phyloP scores from a whole-genome alignment of 2,888 invertebrate species.

The Gibbula magus region DNA sequence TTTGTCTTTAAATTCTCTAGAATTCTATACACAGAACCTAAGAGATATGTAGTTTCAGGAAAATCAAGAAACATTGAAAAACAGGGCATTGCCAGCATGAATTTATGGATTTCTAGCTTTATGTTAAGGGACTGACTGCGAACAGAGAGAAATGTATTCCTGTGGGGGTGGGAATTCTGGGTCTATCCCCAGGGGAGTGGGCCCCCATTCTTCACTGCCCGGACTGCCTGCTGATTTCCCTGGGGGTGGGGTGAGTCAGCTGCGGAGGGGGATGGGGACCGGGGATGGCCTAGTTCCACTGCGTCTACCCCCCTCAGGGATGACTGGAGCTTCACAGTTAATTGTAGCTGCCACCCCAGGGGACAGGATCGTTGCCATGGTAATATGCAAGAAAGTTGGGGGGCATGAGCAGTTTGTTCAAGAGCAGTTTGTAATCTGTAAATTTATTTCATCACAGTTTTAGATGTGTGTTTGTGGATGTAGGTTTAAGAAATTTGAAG shows the following conservation, averaged over 20 bases:
- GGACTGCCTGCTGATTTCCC: conserved; percentile 9
- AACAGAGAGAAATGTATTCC: conserved; percentile 11
- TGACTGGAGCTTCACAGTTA: not conserved
- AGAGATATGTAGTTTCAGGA: not conserved
- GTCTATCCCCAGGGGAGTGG: not conserved
- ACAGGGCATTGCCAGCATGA: not conserved
- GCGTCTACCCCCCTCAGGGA: not conserved
- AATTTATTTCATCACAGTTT: not conserved
- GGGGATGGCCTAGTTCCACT: conserved; percentile 8
- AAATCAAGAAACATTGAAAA: not conserved
- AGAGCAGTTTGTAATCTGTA: not conserved
- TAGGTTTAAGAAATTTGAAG: too few relatives aligned
- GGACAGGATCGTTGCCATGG: conserved; percentile 7
- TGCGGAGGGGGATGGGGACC: not conserved
- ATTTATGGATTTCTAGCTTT: not conserved
- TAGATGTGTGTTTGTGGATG: too few relatives aligned
- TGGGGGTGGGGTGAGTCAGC: conserved; percentile 17
- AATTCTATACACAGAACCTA: too few relatives aligned
- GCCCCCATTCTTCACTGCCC: not conserved
- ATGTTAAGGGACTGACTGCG: not conserved
- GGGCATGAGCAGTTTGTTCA: not conserved
- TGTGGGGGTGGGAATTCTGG: not conserved
- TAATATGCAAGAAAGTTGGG: not conserved
- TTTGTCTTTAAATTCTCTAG: too few relatives aligned
- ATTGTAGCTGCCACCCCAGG: conserved; percentile 16